Conservation (phyloP, 2,888 invertebrate species). For the Temnothorax unifasciatus region DNA sequence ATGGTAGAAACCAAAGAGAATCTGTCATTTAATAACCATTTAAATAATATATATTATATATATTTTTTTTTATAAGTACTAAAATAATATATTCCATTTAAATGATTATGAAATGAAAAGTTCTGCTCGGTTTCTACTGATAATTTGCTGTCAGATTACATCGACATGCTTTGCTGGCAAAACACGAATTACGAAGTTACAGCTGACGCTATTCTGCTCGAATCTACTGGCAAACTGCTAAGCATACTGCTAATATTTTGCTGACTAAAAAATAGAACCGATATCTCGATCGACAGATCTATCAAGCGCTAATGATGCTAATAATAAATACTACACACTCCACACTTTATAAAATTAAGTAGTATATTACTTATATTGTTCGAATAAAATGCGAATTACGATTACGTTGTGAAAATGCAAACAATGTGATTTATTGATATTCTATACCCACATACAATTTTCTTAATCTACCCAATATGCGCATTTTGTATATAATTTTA, state of each 20-base stretch:
- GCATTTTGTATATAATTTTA: background rate
- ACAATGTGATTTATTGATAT: background rate
- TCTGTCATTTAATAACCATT: no score
- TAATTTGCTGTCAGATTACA: background rate
- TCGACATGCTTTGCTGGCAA: background rate
- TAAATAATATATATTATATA: no score
- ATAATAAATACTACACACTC: background rate
- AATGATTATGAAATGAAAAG: background rate
- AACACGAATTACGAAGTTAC: background rate
- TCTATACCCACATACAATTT: background rate
- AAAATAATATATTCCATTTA: background rate
- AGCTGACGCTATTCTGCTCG: background rate
- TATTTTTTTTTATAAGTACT: no score
- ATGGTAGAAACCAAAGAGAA: no score
- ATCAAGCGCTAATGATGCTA: background rate
- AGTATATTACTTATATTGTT: background rate
- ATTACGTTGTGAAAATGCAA: background rate
- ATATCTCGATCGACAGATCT: background rate
- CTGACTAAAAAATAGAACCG: background rate
- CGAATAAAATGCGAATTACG: conserved; percentile 28
- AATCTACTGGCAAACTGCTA: background rate
- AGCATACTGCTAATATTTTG: background rate
- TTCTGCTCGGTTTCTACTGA: background rate
- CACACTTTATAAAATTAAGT: background rate
- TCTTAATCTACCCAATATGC: background rate